Conservation (phyloP, 2,888 invertebrate genomes). For the Myopa tessellatipennis region DNA sequence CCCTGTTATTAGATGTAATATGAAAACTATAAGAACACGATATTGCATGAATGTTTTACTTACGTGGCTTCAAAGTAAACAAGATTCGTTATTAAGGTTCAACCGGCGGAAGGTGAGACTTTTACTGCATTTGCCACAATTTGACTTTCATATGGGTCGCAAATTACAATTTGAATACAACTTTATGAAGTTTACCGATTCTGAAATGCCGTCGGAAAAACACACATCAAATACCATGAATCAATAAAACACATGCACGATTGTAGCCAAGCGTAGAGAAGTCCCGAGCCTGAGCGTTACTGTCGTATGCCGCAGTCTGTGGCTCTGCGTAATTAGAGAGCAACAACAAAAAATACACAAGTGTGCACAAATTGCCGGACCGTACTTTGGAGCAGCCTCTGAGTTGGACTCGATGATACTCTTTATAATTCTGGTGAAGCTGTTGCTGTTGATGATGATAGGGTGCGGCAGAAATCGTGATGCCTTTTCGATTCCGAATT, state of each 20-base stretch:
- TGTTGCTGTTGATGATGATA: conserved; percentile 19
- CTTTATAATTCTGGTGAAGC: neutral
- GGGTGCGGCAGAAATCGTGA: conserved; percentile 25
- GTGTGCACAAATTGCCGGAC: conserved; percentile 22
- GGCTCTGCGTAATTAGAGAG: neutral
- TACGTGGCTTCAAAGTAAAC: too few species aligned
- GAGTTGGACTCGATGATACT: neutral
- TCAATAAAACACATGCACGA: neutral
- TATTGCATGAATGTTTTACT: too few species aligned
- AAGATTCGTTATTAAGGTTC: too few species aligned
- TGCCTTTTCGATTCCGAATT: conserved; percentile 21
- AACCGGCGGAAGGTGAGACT: too few species aligned
- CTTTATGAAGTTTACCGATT: neutral
- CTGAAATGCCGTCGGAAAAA: conserved; percentile 32
- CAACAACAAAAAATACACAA: neutral
- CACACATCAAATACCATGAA: neutral
- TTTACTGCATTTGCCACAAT: too few species aligned
- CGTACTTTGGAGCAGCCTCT: conserved; percentile 8
- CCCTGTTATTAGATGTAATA: too few species aligned
- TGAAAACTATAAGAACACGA: too few species aligned
- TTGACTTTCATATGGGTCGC: neutral
- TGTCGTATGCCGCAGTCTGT: neutral
- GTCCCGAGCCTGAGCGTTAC: neutral
- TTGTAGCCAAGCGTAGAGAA: neutral
- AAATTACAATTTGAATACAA: neutral